Conservation (phyloP, 2,797 vertebrate species). For the Erethizon dorsatum region DNA sequence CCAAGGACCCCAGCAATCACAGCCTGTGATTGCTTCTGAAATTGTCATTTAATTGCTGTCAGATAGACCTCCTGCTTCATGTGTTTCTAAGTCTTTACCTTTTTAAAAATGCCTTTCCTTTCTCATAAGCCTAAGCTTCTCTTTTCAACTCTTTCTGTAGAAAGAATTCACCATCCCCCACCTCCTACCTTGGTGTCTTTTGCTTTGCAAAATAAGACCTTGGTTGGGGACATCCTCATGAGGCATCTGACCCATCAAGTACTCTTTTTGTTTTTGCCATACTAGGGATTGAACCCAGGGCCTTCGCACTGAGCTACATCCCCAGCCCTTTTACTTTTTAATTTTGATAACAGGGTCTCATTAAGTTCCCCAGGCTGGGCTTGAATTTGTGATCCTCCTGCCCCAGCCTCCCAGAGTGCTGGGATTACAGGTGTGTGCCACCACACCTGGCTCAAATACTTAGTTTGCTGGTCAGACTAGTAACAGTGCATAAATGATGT, state of each 20-base stretch:
- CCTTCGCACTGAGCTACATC: background rate
- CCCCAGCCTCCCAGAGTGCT: background rate
- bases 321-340: background rate
- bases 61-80: background rate
- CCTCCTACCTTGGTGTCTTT: background rate
- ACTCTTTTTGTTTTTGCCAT: background rate
- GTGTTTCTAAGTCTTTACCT: background rate
- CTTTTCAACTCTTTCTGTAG: background rate
- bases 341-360: background rate
- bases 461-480: background rate
- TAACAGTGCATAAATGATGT: fast-evolving
- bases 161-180: background rate
- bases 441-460: too few relatives aligned
- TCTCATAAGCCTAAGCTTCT: background rate
- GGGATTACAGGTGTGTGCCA: background rate
- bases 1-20: fast-evolving
- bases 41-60: background rate
- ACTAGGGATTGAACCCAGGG: background rate
- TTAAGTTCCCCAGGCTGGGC: background rate
- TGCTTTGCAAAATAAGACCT: background rate
- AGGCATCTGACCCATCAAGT: background rate
- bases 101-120: background rate
- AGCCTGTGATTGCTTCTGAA: background rate
- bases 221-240: background rate
- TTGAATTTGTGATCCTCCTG: background rate